Evolutionary conservation across 1,140 invertebrate species (phyloP).

Genomic region (Ctenoplectra terminalis): DNA sequence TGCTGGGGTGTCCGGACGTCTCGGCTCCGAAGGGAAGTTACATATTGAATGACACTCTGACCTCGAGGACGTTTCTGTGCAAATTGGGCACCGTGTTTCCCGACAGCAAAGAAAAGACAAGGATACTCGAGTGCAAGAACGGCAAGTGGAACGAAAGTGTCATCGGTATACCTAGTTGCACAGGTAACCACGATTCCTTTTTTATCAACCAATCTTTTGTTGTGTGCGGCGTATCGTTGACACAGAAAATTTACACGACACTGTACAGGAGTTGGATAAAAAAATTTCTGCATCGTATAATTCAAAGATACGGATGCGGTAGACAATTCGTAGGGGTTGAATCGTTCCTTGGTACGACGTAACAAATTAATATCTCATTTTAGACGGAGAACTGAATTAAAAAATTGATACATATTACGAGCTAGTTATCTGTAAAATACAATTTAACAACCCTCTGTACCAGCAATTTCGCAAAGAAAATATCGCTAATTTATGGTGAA

Average conservation of each 20-base stretch:
- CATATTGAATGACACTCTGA: slow-evolving; percentile 72
- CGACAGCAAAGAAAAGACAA: slow-evolving; percentile 73
- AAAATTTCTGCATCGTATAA: too few species aligned
- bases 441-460: too few species aligned
- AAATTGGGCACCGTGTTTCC: slow-evolving; percentile 75
- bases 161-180: slow-evolving; percentile 73
- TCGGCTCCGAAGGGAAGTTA: slow-evolving; percentile 76
- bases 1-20: slow-evolving; percentile 76
- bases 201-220: background rate
- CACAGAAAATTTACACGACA: background rate
- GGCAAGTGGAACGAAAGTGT: slow-evolving; percentile 78
- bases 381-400: too few species aligned
- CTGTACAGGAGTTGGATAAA: background rate
- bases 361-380: too few species aligned
- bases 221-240: background rate
- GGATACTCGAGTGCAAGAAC: slow-evolving; percentile 74
- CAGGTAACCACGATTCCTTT: slow-evolving; percentile 63
- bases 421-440: too few species aligned
- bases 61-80: slow-evolving; percentile 78
- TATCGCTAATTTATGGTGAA: background rate
- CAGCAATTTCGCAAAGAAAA: too few species aligned
- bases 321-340: background rate
- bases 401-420: too few species aligned
- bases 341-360: background rate
- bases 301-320: too few species aligned